These are phyloP conservation scores for Neostethus bicornis DNA, from an alignment of 2,797 vertebrate species.

Conservation along the genomic window DNA sequence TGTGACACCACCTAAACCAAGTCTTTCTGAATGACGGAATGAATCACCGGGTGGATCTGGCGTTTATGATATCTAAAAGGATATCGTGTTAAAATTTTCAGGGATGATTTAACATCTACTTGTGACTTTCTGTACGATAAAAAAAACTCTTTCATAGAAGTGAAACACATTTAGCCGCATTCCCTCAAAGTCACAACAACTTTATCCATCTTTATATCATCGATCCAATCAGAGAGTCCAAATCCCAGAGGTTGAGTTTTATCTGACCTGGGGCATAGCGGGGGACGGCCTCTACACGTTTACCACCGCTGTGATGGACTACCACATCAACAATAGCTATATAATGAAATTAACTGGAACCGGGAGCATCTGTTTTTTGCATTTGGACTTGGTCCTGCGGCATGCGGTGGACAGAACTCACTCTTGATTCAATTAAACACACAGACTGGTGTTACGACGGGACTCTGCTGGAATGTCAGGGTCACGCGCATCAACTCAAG, in stretches of 20 bases:
- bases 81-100: slow-evolving; percentile 17
- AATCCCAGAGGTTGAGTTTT: slow-evolving; percentile 16
- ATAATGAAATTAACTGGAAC: slow-evolving; percentile 76
- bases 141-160: no score
- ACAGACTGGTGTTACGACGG: slow-evolving; percentile 49
- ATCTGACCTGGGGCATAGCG: slow-evolving; percentile 38
- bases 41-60: slow-evolving; percentile 35
- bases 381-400: slow-evolving; percentile 58
- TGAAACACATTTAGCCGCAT: not conserved
- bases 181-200: not conserved
- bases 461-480: slow-evolving; percentile 58
- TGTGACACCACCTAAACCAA: slow-evolving; percentile 44
- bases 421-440: slow-evolving; percentile 68
- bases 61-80: slow-evolving; percentile 17
- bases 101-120: slow-evolving; percentile 36
- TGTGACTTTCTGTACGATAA: slow-evolving; percentile 5
- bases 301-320: slow-evolving; percentile 51
- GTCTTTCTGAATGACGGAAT: slow-evolving; percentile 56
- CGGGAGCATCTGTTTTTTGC: slow-evolving; percentile 73
- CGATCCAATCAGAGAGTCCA: slow-evolving; percentile 10
- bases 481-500: slow-evolving; percentile 61
- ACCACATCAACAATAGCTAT: slow-evolving; percentile 51
- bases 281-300: slow-evolving; percentile 37
- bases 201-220: slow-evolving; percentile 13
- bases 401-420: slow-evolving; percentile 18